Percentiles rank a stretch among this genome's conserved stretches.
phyloP scores from a whole-genome alignment of 2,888 invertebrate genomes.

The Homarus gammarus region DNA sequence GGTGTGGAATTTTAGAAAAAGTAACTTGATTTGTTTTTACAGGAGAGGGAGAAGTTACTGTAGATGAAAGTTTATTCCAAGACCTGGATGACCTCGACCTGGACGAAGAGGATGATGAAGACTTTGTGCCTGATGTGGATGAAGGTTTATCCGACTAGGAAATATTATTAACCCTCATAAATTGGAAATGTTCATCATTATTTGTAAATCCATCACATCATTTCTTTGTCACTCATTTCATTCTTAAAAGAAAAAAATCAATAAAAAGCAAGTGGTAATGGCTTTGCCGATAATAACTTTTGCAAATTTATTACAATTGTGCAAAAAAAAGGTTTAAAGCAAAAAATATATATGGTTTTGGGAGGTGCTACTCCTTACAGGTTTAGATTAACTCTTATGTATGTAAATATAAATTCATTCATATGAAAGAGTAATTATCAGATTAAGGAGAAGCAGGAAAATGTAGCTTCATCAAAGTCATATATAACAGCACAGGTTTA shows the following conservation, averaged over 20 bases:
- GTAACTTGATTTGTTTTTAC: slow-evolving; percentile 15
- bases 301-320: not conserved
- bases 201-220: slow-evolving; percentile 6
- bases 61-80: slow-evolving; percentile 76
- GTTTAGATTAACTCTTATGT: too few species aligned
- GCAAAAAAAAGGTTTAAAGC: not conserved
- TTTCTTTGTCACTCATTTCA: slow-evolving; percentile 6
- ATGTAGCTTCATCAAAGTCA: too few species aligned
- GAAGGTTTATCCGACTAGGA: slow-evolving; percentile 56
- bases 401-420: too few species aligned
- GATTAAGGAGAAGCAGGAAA: too few species aligned
- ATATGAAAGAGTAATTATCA: too few species aligned
- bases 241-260: not conserved
- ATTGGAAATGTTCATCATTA: not conserved
- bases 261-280: too few species aligned
- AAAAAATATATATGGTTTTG: not conserved
- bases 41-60: slow-evolving; percentile 75
- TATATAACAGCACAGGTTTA: too few species aligned
- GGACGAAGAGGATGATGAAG: slow-evolving; percentile 71
- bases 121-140: slow-evolving; percentile 49
- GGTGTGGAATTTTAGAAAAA: too few species aligned
- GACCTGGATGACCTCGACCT: slow-evolving; percentile 75
- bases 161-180: not conserved
- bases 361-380: not conserved
- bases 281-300: not conserved